Evolutionary conservation across 2,113 vertebrate species (phyloP), one percentile per base, ranked within the genome.

Genomic region (Petrocephalus zakoni): DNA sequence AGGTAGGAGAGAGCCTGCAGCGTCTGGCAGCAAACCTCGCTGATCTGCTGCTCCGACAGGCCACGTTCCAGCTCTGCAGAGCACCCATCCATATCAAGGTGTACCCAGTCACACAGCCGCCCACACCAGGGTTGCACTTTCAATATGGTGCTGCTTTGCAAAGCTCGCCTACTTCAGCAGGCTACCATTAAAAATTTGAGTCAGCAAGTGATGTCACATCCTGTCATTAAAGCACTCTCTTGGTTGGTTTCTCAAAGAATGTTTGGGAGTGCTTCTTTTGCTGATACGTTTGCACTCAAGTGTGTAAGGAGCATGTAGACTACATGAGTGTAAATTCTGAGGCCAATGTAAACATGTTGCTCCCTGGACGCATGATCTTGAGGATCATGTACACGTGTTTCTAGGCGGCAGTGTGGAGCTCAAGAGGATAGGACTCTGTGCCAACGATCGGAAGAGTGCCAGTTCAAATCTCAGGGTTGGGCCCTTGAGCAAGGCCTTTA

Each of bases 1-100:
- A 95, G 93, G 87, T 95, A 95, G 64, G 91, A 89, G 49, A 95
- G 91, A 0, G 92, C 95, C 91, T 93, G 94, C 34, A 96, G 92
- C 8, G 92, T 92, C 92, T 96, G 94, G 47, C 91, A 93, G 86
- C 94, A 96, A 0, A 92, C 93, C 13, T 58, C 94, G 17, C 91
- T 92, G 90, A 96, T 96, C 92, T 95, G 95, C 84, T 92, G 91
- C 92, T 95, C 94, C 0, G 91, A 91, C 53, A 96, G 68, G 0
- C 95, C 94, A 2, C 91, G 92, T 85, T 95, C 95, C 92, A 95
- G 92, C 90, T 95, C 95, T 95, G 89, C 17, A 88, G 2, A 37
- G 21, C 2, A 46, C 84, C 51, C 82, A 89, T 17, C 85, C 83
- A 88, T 22, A 25, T 53, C 85, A 11, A 81, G 17, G 25, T 34